A percentile compares a stretch with the other conserved stretches of the same genome.
Evolutionary conservation across 2,797 vertebrate genomes (phyloP).

Genomic region (Paratrypauchen microcephalus): DNA sequence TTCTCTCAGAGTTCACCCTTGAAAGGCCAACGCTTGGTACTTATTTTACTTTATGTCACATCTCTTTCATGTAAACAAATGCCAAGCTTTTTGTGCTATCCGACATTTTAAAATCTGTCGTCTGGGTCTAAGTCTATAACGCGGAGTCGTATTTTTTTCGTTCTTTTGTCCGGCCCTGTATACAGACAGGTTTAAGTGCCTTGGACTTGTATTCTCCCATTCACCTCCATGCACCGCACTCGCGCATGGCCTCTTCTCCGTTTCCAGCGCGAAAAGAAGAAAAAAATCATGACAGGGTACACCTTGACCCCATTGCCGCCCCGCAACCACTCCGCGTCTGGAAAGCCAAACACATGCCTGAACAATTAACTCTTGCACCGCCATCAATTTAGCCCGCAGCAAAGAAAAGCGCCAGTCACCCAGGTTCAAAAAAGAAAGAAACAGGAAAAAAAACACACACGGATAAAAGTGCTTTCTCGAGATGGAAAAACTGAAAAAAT

Average conservation of each 20-base stretch:
- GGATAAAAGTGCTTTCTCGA: slow-evolving; percentile 67
- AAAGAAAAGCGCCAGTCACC: slow-evolving; percentile 75
- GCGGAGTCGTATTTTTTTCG: slow-evolving; percentile 40
- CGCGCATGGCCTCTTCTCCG: slow-evolving; percentile 72
- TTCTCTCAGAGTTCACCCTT: slow-evolving; percentile 45
- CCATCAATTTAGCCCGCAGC: slow-evolving; percentile 74
- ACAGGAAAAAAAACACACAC: slow-evolving; percentile 59
- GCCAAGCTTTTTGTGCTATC: slow-evolving; percentile 47
- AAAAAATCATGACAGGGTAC: slow-evolving; percentile 68
- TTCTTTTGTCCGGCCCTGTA: slow-evolving; percentile 65
- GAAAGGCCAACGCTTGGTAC: slow-evolving; percentile 39
- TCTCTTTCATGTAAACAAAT: slow-evolving; percentile 58
- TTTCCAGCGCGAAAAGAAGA: slow-evolving; percentile 51
- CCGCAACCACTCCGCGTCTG: slow-evolving; percentile 74
- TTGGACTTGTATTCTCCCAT: slow-evolving; percentile 63
- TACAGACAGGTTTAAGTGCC: slow-evolving; percentile 74
- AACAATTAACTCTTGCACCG: slow-evolving; percentile 79
- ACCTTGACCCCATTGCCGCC: slow-evolving; percentile 70
- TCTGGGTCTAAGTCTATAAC: slow-evolving; percentile 45
- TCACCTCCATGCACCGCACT: slow-evolving; percentile 68
- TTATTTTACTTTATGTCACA: slow-evolving; percentile 48
- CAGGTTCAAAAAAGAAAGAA: slow-evolving; percentile 64
- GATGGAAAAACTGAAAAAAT: slow-evolving; percentile 43
- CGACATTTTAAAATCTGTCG: slow-evolving; percentile 41
- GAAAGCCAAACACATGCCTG: slow-evolving; percentile 76